Percentiles rank a stretch among this genome's conserved stretches.
phyloP scores from a whole-genome alignment of 2,113 vertebrate species.

The Brachionichthys hirsutus region DNA sequence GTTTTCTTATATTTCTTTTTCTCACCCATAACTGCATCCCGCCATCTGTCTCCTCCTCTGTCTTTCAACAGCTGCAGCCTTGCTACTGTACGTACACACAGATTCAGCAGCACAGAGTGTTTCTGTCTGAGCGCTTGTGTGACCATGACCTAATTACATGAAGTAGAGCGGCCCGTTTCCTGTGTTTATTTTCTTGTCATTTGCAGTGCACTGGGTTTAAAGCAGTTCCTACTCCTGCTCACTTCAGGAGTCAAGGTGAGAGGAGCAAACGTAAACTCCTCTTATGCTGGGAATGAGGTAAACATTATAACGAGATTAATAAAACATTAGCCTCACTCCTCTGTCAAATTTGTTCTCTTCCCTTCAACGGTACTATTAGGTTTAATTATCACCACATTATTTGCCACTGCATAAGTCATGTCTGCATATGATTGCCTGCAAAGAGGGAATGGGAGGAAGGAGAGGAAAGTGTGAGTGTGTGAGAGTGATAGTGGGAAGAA shows the following conservation, averaged over 20 bases:
- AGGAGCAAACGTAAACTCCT: conserved; percentile 31
- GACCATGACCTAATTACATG: conserved; percentile 69
- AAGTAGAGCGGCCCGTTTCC: conserved; percentile 58
- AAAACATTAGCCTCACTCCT: conserved; percentile 44
- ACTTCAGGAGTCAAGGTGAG: conserved; percentile 2
- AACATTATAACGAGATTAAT: conserved; percentile 25
- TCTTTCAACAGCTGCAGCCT: conserved; percentile 43
- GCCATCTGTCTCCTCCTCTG: background rate
- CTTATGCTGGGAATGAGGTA: conserved; percentile 38
- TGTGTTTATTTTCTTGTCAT: conserved; percentile 73
- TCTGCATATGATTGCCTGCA: too few species aligned
- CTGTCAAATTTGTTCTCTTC: conserved; percentile 16
- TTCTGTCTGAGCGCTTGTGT: conserved; percentile 38
- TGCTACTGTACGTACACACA: conserved; percentile 31
- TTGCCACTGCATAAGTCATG: too few species aligned
- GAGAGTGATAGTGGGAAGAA: too few species aligned
- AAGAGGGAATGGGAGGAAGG: too few species aligned
- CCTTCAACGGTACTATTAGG: too few species aligned
- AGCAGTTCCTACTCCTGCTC: conserved; percentile 46
- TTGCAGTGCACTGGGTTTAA: conserved; percentile 38
- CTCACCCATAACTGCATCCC: too few species aligned
- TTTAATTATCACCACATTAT: too few species aligned
- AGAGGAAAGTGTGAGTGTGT: too few species aligned
- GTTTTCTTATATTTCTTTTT: too few species aligned
- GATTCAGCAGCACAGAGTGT: conserved; percentile 44